Evolutionary conservation across 2,797 vertebrate species (phyloP), one percentile per base, ranked within the genome.

Genomic region (Rallus crepitans): DNA sequence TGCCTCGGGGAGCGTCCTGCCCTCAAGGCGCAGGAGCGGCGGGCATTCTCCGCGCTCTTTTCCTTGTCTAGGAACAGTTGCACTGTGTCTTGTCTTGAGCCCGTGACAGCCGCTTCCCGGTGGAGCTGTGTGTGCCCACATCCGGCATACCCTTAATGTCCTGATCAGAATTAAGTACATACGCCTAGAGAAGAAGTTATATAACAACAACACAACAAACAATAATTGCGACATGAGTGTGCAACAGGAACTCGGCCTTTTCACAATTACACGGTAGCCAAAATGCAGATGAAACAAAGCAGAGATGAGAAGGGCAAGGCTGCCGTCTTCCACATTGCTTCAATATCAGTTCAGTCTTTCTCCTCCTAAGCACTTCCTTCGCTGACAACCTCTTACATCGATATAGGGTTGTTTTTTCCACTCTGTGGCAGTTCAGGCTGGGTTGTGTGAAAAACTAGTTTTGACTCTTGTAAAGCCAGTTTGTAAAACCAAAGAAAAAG

Each of bases 151-250:
- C 31, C 63, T 90, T 56, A 82, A 93, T 93, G 78, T 89, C 31
- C 50, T 60, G 53, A 82, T 95, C 75, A 70, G 56, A 59, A 73
- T 82, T 66, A 91, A 78, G 68, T 53, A 39, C 19, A 47, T 80
- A 94, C 10, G 2, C 94, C 84, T 89, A 55, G 82, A 89, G 75
- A 92, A 92, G 83, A 27, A 87, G 35, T 87, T 96, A 64, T 79
- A 55, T 87, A 92, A 94, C 71, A 92, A 24, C 71, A 82, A 48
- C 68, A 73, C 87, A 91, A 69, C 89, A 91, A 94, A 89, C 91
- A 87, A 25, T 9, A 24, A 40, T 94, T 96, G 93, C 84, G 50
- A 73, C 75, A 55, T 60, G 70, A 53, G 66, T 82, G 5, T 47
- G 83, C 77, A 89, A 76, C 42, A 40, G 13, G 5, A 89, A 79